These are phyloP conservation scores for Aporophyla lueneburgensis DNA, from an alignment of 2,888 invertebrate species.

Conservation along the genomic window DNA sequence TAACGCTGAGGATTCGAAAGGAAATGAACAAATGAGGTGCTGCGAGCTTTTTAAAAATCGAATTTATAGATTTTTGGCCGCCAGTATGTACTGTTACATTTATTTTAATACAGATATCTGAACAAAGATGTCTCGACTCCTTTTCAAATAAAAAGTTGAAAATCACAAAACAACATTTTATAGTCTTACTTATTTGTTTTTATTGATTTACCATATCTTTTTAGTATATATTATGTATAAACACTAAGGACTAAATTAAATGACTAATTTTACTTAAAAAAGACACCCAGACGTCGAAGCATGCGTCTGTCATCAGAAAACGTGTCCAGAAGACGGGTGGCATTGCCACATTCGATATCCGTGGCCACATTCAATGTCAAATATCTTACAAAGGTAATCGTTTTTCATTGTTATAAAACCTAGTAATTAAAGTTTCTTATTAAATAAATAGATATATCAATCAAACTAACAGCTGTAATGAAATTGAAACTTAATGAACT, in stretches of 20 bases:
- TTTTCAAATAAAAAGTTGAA: not conserved
- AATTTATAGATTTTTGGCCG: not conserved
- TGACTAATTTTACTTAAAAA: no score
- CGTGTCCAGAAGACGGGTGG: no score
- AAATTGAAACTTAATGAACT: conserved; percentile 34
- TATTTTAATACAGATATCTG: no score
- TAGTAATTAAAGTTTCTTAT: not conserved
- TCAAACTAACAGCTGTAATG: conserved; percentile 7
- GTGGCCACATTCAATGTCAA: no score
- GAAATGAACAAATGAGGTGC: conserved; percentile 28
- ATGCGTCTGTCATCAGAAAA: no score
- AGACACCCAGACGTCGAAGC: no score
- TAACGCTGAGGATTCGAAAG: conserved; percentile 42
- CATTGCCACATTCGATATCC: no score
- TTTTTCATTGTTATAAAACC: not conserved
- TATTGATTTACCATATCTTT: no score
- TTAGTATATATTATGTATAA: no score
- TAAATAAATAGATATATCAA: conserved; percentile 7
- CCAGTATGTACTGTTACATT: not conserved
- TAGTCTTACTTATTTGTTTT: not conserved
- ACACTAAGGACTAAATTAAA: no score
- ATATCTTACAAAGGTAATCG: no score
- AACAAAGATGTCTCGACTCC: not conserved
- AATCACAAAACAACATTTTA: not conserved
- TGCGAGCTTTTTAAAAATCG: not conserved